Percentiles rank a stretch among this genome's conserved stretches.
phyloP scores from a whole-genome alignment of 2,888 invertebrate species.

The Drosophila pseudotalamancana region DNA sequence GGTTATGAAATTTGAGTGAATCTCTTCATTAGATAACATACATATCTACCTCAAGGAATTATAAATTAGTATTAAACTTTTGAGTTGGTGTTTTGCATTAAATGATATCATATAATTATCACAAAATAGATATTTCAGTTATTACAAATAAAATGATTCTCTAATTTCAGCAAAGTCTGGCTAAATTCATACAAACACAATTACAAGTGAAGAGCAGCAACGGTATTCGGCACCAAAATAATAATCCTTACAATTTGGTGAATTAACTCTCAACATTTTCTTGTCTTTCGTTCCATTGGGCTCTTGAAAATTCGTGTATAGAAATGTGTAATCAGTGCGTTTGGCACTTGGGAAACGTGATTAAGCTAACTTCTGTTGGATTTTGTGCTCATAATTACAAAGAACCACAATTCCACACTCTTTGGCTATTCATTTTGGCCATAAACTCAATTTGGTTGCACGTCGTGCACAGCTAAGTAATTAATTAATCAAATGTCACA shows the following conservation, averaged over 20 bases:
- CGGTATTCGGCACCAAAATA: neutral
- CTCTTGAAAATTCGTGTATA: neutral
- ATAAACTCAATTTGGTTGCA: neutral
- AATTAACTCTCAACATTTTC: neutral
- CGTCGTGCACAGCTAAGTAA: neutral
- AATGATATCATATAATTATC: too few species aligned
- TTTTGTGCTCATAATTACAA: neutral
- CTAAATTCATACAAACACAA: too few species aligned
- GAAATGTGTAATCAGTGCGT: constrained; percentile 1
- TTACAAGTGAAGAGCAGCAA: too few species aligned
- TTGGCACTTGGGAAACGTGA: neutral
- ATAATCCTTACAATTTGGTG: neutral
- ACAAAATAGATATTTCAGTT: too few species aligned
- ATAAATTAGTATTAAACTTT: too few species aligned
- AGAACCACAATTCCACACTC: neutral
- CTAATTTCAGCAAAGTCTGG: too few species aligned
- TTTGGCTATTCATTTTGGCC: constrained; percentile 7
- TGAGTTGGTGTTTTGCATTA: too few species aligned
- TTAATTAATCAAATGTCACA: constrained; percentile 15
- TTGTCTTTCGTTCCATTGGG: too few species aligned
- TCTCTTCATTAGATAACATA: too few species aligned
- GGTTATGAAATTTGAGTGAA: too few species aligned
- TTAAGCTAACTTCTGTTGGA: neutral
- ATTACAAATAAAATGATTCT: too few species aligned
- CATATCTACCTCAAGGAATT: too few species aligned